phyloP scores from a whole-genome alignment of 2,113 vertebrate genomes.

The Numenius arquata region DNA sequence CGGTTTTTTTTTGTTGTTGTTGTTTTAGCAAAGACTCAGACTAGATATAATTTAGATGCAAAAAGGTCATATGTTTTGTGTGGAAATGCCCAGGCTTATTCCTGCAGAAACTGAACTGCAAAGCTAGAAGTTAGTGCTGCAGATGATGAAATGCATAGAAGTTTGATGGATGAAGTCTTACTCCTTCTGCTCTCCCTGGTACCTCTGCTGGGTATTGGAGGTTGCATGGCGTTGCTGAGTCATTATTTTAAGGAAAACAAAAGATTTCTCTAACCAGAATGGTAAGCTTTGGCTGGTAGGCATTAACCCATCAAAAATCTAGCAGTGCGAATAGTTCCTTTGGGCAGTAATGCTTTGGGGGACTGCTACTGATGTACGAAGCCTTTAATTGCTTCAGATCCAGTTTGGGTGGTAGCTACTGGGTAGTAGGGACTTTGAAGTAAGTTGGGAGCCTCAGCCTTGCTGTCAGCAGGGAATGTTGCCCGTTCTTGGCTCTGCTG shows the following conservation, averaged over 20 bases:
- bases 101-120: background rate
- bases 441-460: background rate
- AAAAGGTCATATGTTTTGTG: background rate
- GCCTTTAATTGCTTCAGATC: background rate
- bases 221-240: background rate
- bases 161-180: background rate
- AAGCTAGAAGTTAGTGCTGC: background rate
- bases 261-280: background rate
- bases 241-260: background rate
- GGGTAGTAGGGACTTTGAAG: background rate
- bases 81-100: background rate
- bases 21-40: background rate
- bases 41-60: background rate
- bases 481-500: background rate
- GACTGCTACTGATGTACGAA: background rate
- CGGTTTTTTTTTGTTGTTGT: too few species aligned
- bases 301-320: background rate
- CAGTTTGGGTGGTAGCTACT: background rate
- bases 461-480: background rate
- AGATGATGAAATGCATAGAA: background rate
- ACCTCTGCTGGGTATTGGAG: background rate
- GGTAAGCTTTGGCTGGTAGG: background rate
- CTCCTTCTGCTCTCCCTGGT: background rate
- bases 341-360: background rate
- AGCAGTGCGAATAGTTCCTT: accelerated